These are phyloP conservation scores for Ophioninae sp. DNA, from an alignment of 2,888 invertebrate species.

Conservation along the genomic window DNA sequence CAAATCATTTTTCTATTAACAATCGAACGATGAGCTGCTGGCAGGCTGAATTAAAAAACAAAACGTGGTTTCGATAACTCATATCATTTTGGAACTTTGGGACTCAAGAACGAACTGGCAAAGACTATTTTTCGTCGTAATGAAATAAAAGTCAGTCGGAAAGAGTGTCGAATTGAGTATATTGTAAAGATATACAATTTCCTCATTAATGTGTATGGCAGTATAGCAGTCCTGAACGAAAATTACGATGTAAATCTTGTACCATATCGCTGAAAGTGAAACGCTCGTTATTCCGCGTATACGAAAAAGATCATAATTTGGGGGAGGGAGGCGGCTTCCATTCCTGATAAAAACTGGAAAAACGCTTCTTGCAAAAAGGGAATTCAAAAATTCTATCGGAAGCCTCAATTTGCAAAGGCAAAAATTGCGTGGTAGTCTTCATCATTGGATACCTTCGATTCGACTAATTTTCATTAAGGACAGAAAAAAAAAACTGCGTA, in stretches of 20 bases:
- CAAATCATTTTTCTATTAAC: neutral
- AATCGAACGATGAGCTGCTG: neutral
- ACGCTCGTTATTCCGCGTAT: neutral
- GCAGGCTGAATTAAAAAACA: neutral
- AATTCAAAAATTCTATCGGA: neutral
- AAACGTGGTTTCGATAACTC: neutral
- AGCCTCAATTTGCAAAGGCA: neutral
- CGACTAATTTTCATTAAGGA: neutral
- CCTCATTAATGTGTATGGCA: too few species aligned
- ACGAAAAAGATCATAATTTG: neutral
- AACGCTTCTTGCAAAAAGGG: neutral
- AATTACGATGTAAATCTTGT: neutral
- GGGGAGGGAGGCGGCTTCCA: neutral
- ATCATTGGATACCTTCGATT: neutral
- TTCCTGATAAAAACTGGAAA: neutral
- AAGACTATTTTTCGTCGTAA: neutral
- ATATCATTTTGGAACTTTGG: neutral
- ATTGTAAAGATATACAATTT: neutral
- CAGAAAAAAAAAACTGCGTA: neutral
- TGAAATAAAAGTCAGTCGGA: neutral
- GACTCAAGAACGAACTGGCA: neutral
- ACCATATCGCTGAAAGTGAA: neutral
- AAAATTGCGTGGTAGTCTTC: neutral
- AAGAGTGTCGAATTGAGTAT: neutral
- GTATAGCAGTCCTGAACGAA: neutral